Conservation (phyloP, 2,113 vertebrate species). For the Macrotus californicus region DNA sequence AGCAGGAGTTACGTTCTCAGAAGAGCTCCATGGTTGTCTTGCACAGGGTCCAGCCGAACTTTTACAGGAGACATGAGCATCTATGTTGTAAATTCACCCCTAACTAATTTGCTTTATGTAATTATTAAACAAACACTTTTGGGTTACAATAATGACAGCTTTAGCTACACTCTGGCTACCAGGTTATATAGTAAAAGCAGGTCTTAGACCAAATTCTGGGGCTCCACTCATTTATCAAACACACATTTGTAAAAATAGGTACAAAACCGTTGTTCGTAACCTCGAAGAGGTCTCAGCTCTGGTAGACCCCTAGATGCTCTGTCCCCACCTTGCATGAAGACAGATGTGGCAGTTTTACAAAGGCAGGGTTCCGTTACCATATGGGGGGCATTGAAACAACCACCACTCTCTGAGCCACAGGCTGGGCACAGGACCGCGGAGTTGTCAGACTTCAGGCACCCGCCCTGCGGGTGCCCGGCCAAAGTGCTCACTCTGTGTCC, state of each 20-base stretch:
- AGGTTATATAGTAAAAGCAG: not conserved
- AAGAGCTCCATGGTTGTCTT: not conserved
- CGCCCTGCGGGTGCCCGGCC: not conserved
- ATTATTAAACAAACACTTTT: not conserved
- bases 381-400: not conserved
- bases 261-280: not conserved
- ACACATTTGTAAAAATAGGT: not conserved
- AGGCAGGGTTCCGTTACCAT: not conserved
- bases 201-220: not conserved
- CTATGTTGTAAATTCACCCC: not conserved
- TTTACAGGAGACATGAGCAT: not conserved
- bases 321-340: not conserved
- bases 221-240: not conserved
- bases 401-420: not conserved
- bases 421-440: no score
- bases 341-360: not conserved
- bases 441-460: not conserved
- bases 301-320: not conserved
- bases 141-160: not conserved
- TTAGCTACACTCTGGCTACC: not conserved
- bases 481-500: not conserved
- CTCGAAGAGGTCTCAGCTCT: not conserved
- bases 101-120: not conserved
- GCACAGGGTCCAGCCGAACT: not conserved
- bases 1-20: not conserved